phyloP scores from a whole-genome alignment of 2,113 vertebrate genomes.

The Mobula hypostoma region DNA sequence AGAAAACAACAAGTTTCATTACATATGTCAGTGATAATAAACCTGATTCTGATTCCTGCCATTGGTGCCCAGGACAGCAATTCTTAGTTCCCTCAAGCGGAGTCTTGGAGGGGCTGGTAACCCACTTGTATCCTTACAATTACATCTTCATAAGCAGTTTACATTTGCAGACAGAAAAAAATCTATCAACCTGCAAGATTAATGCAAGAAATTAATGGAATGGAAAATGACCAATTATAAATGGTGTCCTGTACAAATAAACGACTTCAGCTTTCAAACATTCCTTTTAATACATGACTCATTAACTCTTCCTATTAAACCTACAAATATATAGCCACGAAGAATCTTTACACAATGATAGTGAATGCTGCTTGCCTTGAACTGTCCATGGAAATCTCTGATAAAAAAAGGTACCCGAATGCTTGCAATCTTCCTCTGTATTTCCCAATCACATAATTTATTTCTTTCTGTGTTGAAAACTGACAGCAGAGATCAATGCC shows the following conservation, averaged over 20 bases:
- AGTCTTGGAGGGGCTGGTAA: not conserved
- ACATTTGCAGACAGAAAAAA: not conserved
- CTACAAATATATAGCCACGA: not conserved
- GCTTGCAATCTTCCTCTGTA: not conserved
- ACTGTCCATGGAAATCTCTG: not conserved
- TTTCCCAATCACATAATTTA: not conserved
- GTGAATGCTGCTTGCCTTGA: not conserved
- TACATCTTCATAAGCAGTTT: not conserved
- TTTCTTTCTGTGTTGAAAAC: not conserved
- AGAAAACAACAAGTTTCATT: no score
- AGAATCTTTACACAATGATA: not conserved
- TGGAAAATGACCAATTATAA: constrained; percentile 23
- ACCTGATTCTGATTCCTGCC: not conserved
- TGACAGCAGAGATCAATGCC: not conserved
- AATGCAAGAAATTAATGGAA: constrained; percentile 27
- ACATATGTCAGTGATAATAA: no score
- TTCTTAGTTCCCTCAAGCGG: not conserved
- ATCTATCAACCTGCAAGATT: constrained; percentile 18
- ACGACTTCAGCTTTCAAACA: not conserved
- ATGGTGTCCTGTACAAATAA: constrained; percentile 26
- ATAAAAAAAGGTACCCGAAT: not conserved
- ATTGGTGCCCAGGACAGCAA: not conserved
- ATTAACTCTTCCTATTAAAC: constrained; percentile 30
- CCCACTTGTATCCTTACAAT: not conserved
- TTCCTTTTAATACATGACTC: not conserved